phyloP scores from a whole-genome alignment of 1,140 invertebrate species.

The Melipona quadrifasciata region DNA sequence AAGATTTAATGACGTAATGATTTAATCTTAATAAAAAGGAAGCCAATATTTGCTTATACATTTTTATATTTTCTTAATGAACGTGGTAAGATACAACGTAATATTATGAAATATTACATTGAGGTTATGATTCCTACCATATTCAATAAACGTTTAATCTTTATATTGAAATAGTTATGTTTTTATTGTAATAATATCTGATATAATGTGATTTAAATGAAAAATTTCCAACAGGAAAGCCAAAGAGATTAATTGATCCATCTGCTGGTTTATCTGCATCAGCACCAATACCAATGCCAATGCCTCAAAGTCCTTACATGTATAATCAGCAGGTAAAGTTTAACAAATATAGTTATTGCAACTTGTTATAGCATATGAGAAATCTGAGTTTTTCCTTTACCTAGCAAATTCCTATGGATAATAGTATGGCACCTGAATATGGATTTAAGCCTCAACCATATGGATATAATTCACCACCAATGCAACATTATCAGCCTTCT shows the following conservation, averaged over 20 bases:
- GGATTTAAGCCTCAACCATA: conserved; percentile 75
- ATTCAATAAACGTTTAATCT: background rate
- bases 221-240: conserved; percentile 70
- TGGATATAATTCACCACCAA: conserved; percentile 69
- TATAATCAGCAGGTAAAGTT: conserved; percentile 78
- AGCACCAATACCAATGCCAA: conserved; percentile 24
- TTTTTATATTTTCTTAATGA: background rate
- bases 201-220: background rate
- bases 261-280: conserved; percentile 70
- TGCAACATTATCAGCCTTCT: conserved; percentile 56
- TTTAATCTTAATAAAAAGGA: background rate
- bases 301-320: conserved; percentile 71
- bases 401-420: conserved; percentile 73
- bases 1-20: background rate
- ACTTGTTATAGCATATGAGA: background rate
- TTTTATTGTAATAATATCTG: background rate
- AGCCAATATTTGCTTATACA: background rate
- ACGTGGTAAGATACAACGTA: background rate
- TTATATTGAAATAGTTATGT: background rate
- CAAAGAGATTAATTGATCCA: conserved; percentile 78
- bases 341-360: background rate
- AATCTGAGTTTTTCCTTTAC: conserved; percentile 2
- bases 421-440: conserved; percentile 75
- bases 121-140: conserved; percentile 32
- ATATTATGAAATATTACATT: too few relatives aligned